Conservation (phyloP, 2,113 vertebrate genomes). For the Egretta garzetta region DNA sequence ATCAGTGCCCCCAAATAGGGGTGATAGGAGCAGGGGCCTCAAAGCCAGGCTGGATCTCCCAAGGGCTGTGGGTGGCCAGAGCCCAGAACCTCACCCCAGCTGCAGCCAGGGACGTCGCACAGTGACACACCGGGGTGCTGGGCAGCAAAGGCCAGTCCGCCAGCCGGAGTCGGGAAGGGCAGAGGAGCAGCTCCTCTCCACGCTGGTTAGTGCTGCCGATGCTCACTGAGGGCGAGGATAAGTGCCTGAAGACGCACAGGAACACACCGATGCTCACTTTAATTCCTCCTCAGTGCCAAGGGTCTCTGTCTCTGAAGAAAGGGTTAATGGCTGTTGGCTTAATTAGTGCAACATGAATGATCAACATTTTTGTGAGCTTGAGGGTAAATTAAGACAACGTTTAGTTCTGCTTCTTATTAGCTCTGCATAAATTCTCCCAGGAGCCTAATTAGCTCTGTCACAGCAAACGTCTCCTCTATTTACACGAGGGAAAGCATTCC, state of each 20-base stretch:
- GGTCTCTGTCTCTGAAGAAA: constrained; percentile 12
- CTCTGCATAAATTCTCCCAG: constrained; percentile 74
- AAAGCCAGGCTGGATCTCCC: accelerated
- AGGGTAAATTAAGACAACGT: constrained; percentile 76
- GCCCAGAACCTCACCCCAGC: background rate
- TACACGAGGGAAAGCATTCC: background rate
- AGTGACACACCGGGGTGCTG: accelerated
- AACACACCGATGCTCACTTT: background rate
- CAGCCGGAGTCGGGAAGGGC: accelerated
- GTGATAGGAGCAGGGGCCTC: accelerated
- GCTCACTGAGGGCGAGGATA: accelerated
- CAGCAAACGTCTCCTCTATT: constrained; percentile 46
- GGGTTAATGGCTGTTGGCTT: constrained; percentile 67
- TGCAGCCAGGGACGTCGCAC: accelerated
- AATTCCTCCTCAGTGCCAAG: background rate
- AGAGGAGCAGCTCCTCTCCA: background rate
- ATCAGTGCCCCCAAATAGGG: too few relatives aligned
- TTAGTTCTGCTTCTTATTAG: constrained; percentile 74
- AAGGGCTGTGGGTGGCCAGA: accelerated
- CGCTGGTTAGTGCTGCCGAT: accelerated
- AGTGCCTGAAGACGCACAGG: too few relatives aligned
- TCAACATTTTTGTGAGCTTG: constrained; percentile 50
- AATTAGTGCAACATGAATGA: constrained; percentile 71
- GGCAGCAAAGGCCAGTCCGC: background rate
- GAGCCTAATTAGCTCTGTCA: constrained; percentile 76